Conservation (phyloP, 1,140 invertebrate species). For the Campoletis sonorensis region DNA sequence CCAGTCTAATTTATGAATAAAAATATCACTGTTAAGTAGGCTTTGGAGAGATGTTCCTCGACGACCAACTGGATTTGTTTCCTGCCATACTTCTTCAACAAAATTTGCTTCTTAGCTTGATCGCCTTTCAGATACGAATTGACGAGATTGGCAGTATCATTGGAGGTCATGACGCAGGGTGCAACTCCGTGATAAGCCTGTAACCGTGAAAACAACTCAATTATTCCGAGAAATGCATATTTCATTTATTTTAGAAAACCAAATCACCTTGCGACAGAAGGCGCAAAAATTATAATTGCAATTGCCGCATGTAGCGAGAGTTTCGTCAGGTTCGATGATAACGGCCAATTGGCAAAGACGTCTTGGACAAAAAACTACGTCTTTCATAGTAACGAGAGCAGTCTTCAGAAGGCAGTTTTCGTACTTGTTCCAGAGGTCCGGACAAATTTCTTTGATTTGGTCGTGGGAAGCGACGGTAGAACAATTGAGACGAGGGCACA, state of each 20-base stretch:
- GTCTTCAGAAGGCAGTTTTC: conserved; percentile 77
- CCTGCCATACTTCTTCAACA: conserved; percentile 56
- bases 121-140: conserved; percentile 49
- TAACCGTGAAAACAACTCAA: neutral
- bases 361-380: conserved; percentile 80
- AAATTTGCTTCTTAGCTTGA: conserved; percentile 8
- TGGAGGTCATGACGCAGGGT: conserved; percentile 50
- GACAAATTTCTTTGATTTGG: conserved; percentile 68
- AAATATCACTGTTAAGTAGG: conserved; percentile 52
- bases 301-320: conserved; percentile 76
- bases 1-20: neutral
- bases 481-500: conserved; percentile 53
- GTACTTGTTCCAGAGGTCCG: conserved; percentile 78
- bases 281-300: conserved; percentile 81
- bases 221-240: neutral
- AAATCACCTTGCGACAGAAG: conserved; percentile 76
- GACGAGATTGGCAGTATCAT: conserved; percentile 47
- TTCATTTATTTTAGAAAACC: neutral
- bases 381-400: conserved; percentile 77
- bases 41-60: conserved; percentile 52
- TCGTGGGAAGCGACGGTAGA: conserved; percentile 27
- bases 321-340: conserved; percentile 70
- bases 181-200: conserved; percentile 58
- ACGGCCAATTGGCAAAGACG: conserved; percentile 78
- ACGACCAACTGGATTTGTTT: conserved; percentile 55